Conservation (phyloP, 2,113 vertebrate genomes). For the Salvelinus alpinus region DNA sequence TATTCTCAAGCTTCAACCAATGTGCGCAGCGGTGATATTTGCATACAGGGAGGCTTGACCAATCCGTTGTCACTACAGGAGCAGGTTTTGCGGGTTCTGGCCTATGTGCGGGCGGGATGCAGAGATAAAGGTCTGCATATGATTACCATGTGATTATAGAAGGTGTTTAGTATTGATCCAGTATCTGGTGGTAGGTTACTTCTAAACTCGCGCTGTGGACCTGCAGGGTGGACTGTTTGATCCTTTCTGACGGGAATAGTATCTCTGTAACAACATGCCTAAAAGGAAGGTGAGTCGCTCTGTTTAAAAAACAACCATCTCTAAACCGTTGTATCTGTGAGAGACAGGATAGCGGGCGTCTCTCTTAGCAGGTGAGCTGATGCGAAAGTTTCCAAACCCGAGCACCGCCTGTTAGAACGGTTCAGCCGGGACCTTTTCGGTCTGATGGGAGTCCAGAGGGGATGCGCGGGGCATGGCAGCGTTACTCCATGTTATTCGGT, state of each 20-base stretch:
- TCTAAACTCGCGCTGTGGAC: constrained; percentile 67
- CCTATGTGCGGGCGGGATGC: constrained; percentile 68
- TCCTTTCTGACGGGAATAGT: constrained; percentile 33
- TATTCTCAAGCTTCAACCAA: constrained; percentile 47
- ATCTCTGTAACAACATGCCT: constrained; percentile 81
- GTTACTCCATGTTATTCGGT: background rate
- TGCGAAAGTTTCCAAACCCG: background rate
- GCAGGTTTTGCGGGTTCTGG: constrained; percentile 41
- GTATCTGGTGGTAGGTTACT: constrained; percentile 68
- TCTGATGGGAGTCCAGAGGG: background rate
- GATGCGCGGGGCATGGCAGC: background rate
- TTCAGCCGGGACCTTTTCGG: background rate
- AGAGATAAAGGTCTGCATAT: constrained; percentile 77
- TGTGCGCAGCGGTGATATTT: constrained; percentile 53
- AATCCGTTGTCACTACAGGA: constrained; percentile 57
- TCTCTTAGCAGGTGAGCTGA: background rate
- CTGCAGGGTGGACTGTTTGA: constrained; percentile 45
- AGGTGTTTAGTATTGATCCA: constrained; percentile 82
- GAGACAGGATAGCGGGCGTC: background rate
- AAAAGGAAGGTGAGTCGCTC: constrained; percentile 90
- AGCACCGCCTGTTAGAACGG: constrained; percentile 22
- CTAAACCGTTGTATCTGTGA: background rate
- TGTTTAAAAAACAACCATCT: background rate
- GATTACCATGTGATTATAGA: constrained; percentile 79
- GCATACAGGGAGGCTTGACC: constrained; percentile 59